Evolutionary conservation across 2,113 vertebrate genomes (phyloP).

Genomic region (Spheniscus mendiculus): DNA sequence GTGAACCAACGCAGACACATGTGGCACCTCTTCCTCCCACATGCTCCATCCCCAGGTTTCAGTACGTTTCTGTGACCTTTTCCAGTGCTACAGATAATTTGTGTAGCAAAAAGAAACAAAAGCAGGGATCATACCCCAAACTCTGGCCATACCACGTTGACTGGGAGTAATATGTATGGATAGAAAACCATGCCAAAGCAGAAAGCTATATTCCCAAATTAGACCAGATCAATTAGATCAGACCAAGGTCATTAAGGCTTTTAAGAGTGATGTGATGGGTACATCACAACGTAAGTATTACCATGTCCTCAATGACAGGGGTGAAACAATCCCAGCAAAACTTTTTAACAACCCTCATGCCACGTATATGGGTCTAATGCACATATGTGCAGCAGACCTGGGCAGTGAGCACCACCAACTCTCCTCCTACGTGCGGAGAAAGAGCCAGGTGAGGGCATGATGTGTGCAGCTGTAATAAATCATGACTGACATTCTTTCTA

Average conservation of each 20-base stretch:
- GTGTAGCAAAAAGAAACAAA: neutral
- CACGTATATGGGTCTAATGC: neutral
- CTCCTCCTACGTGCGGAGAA: fast-evolving
- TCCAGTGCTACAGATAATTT: neutral
- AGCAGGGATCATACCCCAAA: neutral
- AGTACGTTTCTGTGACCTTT: neutral
- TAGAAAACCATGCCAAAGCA: neutral
- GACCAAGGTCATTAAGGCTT: neutral
- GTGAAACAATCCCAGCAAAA: neutral
- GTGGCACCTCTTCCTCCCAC: neutral
- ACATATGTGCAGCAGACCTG: neutral
- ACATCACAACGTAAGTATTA: neutral
- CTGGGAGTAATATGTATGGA: neutral
- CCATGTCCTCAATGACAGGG: neutral
- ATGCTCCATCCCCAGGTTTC: neutral
- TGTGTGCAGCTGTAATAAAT: neutral
- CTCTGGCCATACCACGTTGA: neutral
- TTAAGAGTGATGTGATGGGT: neutral
- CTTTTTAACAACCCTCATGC: neutral
- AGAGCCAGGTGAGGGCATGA: neutral
- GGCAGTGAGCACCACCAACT: neutral
- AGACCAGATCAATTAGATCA: neutral
- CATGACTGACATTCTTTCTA: neutral
- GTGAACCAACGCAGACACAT: neutral
- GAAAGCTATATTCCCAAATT: neutral